Base-by-base conservation (phyloP, 92 coral and sea anemone species). In the Phenganax stokvisi region DNA sequence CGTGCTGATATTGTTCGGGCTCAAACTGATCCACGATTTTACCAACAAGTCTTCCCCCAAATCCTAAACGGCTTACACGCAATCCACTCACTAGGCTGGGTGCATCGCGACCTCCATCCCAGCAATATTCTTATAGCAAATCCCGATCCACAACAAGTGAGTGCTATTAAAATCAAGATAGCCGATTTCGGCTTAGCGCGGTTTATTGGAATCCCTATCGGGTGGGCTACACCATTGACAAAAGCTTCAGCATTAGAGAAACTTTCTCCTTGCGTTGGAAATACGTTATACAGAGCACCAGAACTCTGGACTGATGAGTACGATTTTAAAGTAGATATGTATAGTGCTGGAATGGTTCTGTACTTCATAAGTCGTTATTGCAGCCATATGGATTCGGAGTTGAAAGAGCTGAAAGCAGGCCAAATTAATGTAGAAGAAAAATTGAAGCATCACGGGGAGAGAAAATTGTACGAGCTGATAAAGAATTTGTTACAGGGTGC, bases 181-280 rank as follows among this genome's bases (percentile, higher is more conserved):
- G 82, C 82, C 54, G 82, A 78, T 64, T 78, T 61, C 63, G 82
- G 82, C 8, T 59, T 61, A 15, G 82, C 82, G 30, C 44, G 73
- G 54, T 37, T 37, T 37, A 37, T 37, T 37, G 47, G 47, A 37
- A 37, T 37, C 47, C 47, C 2, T 37, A 37, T 37, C 25, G 47
- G 47, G 47, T 37, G 47, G 47, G 47, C 47, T 37, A 37, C 47
- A 37, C 47, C 47, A 3, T n/a, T 68, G 0, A 68, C 54, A 29
- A 16, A 17, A 28, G 7, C 13, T 12, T 47, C 51, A 1, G 52
- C 15, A 8, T n/a, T 62, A 6, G 70, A 77, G 9, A 3, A 60
- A 30, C 55, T 77, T 9, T 59, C 60, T 15, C 74, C 73, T 7
- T 9, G 16, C 15, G 2, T 16, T 8, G 30, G 54, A 20, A 29